These are phyloP conservation scores for Elanus axillaris DNA, from an alignment of 2,113 vertebrate species.

Conservation along the genomic window DNA sequence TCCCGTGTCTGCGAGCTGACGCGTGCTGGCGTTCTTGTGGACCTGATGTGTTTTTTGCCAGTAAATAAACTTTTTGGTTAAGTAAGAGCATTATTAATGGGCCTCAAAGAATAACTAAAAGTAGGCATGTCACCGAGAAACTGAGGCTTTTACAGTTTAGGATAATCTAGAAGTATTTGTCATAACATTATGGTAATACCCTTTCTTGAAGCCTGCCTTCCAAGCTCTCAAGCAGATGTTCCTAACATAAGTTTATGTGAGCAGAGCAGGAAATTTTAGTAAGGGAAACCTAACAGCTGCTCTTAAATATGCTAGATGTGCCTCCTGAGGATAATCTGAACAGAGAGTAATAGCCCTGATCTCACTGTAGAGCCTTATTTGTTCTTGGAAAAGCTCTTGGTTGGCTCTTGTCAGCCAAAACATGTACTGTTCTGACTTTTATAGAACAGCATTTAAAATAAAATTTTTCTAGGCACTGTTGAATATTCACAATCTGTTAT, in stretches of 20 bases:
- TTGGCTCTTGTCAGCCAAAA: neutral
- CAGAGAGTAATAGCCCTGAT: neutral
- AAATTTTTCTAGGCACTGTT: neutral
- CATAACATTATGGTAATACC: neutral
- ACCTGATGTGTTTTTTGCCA: neutral
- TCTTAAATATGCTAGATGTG: neutral
- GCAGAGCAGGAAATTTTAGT: neutral
- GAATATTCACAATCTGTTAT: neutral
- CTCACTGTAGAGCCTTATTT: neutral
- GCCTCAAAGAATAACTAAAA: neutral
- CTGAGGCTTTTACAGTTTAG: neutral
- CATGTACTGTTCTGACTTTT: neutral
- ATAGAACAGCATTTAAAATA: neutral
- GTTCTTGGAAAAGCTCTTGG: neutral
- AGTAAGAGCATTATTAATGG: neutral
- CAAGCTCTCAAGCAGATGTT: neutral
- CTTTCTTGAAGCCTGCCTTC: neutral
- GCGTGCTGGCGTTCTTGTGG: neutral
- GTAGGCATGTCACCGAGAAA: neutral
- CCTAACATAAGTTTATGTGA: neutral
- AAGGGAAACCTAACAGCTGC: neutral
- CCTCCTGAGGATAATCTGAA: neutral
- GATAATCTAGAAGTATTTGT: neutral
- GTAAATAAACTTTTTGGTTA: neutral
- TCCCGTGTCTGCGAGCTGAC: rapidly evolving